Base-by-base conservation (phyloP, 1,140 invertebrate genomes). In the Anadara kagoshimensis region DNA sequence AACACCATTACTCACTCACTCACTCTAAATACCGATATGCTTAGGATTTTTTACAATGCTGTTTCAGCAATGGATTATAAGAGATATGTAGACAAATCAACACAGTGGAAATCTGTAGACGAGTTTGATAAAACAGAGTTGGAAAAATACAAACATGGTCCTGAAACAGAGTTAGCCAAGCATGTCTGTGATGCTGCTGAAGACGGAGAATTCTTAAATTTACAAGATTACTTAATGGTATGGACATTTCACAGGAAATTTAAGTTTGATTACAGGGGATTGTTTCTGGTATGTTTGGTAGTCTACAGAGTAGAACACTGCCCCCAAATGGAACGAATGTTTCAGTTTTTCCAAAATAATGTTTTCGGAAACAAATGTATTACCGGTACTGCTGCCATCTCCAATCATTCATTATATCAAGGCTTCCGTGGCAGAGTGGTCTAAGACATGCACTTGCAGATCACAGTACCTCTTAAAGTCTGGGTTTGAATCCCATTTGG, bases 171-270 rank as follows among this genome's bases (percentile, higher is more conserved):
- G 68, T 67, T 80, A 12, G 65, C 75, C 24, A 22, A 68, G 5
- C 64, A 69, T 45, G 75, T 80, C 36, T 74, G 75, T 44, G 18
- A 54, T 22, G 70, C 69, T 41, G 59, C 51, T 22, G 69, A 77
- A n/a, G 58, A 20, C 11, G 61, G 70, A n/a, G 69, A 77, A 47
- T 77, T 67, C 68, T 58, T 56, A 20, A 24, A 45, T 12, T 61
- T 80, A 5, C 69, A 59, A 47, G 75, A 80, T 68, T 77, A 69
- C 65, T 51, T 80, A 24, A 65, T 75, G 75, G 78, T 80, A 76
- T 62, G 29, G 36, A 61, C 29, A 20, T 5, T 1, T 14, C 2
- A 49, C 14, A 14, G 5, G 7, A n/a, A 20, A 14, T 26, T 14
- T 16, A 47, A 11, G 14, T 49, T 49, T 14, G 4, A 49, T 49